A percentile compares a stretch with the other conserved stretches of the same genome.
phyloP scores from a whole-genome alignment of 1,140 invertebrate species.

The Listronotus bonariensis region DNA sequence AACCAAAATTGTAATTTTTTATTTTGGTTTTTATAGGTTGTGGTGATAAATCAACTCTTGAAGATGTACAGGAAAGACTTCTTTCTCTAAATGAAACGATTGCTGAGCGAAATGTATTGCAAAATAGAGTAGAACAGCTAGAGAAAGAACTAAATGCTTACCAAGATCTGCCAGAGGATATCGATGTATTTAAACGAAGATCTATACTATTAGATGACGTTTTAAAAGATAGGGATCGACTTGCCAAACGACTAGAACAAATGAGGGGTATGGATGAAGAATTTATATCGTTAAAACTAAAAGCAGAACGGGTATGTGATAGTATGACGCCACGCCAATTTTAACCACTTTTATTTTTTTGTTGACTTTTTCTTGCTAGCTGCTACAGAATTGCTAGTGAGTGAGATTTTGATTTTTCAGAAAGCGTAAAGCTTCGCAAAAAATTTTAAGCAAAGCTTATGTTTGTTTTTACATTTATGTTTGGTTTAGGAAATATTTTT shows the following conservation, averaged over 20 bases:
- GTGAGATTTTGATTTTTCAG: no score
- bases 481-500: no score
- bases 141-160: slow-evolving; percentile 40
- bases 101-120: slow-evolving; percentile 41
- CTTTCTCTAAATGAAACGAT: slow-evolving; percentile 35
- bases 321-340: no score
- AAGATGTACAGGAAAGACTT: slow-evolving; percentile 34
- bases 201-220: slow-evolving; percentile 38
- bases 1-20: no score
- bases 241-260: slow-evolving; percentile 40
- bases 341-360: no score
- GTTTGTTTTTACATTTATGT: no score
- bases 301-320: slow-evolving; percentile 24
- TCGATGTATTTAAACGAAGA: slow-evolving; percentile 39
- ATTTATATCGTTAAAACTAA: slow-evolving; percentile 19
- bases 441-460: no score
- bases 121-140: slow-evolving; percentile 35
- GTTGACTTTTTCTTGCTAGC: no score
- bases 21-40: slow-evolving; percentile 1
- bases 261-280: slow-evolving; percentile 36
- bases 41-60: slow-evolving; percentile 1
- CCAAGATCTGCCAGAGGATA: slow-evolving; percentile 41
- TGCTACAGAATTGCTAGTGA: no score
- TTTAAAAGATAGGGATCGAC: slow-evolving; percentile 34
- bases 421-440: no score